Evolutionary conservation across 2,888 invertebrate species (phyloP).

Genomic region (Andrena chrysosceles): DNA sequence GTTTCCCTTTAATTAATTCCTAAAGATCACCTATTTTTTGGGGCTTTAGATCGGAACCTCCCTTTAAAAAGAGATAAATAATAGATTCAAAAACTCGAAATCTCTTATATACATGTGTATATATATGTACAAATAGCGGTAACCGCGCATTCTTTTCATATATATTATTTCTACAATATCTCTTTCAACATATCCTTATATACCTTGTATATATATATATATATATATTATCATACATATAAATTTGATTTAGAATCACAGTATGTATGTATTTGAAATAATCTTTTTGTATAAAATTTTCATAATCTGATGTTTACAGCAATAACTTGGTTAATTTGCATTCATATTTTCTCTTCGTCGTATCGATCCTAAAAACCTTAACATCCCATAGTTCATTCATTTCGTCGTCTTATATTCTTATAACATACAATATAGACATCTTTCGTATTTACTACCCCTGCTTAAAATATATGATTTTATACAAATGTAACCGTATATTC

Average conservation of each 20-base stretch:
- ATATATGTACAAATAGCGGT: conserved; percentile 4
- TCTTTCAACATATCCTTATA: neutral
- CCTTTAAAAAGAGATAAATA: neutral
- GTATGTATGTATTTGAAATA: neutral
- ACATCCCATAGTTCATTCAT: conserved; percentile 55
- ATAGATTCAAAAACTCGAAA: neutral
- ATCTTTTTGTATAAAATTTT: conserved; percentile 9
- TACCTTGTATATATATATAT: neutral
- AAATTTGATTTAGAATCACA: conserved; percentile 17
- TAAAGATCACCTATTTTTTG: too few relatives aligned
- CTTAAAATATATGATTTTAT: conserved; percentile 61
- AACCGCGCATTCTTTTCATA: neutral
- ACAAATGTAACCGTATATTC: conserved; percentile 55
- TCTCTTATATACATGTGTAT: conserved; percentile 9
- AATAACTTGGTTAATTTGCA: neutral
- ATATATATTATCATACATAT: neutral
- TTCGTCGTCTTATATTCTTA: conserved; percentile 22
- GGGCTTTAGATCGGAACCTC: too few relatives aligned
- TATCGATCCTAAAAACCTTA: conserved; percentile 15
- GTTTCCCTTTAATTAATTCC: too few relatives aligned
- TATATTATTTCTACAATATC: conserved; percentile 6
- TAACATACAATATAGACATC: conserved; percentile 56
- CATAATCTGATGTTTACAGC: neutral
- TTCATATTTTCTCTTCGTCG: neutral
- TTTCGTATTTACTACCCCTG: conserved; percentile 45